phyloP scores from a whole-genome alignment of 2,888 invertebrate genomes.

The Cephus sareptanus region DNA sequence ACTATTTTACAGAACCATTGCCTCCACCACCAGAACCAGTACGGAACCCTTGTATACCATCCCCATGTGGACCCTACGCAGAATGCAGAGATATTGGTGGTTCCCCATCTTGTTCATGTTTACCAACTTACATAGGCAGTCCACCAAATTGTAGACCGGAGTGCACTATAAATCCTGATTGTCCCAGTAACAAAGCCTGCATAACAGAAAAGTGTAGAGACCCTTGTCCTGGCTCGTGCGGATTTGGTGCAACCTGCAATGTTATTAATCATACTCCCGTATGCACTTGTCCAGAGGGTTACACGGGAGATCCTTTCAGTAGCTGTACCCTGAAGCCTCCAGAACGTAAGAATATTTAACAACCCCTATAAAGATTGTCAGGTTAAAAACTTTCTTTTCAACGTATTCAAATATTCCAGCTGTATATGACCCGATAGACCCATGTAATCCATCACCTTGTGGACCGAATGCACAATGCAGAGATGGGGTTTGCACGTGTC shows the following conservation, averaged over 20 bases:
- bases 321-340: slow-evolving; percentile 47
- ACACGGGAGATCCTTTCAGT: slow-evolving; percentile 65
- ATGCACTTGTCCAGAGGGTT: slow-evolving; percentile 69
- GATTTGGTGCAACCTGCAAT: slow-evolving; percentile 78
- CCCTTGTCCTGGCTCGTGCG: slow-evolving; percentile 84
- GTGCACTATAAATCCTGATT: slow-evolving; percentile 78
- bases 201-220: slow-evolving; percentile 82
- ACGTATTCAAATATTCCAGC: neutral
- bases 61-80: slow-evolving; percentile 78
- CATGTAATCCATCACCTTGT: slow-evolving; percentile 66
- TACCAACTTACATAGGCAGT: slow-evolving; percentile 73
- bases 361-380: neutral
- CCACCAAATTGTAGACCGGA: slow-evolving; percentile 83
- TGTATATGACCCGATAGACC: neutral
- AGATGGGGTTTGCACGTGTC: slow-evolving; percentile 61
- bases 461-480: slow-evolving; percentile 73
- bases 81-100: slow-evolving; percentile 76
- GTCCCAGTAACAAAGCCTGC: slow-evolving; percentile 80
- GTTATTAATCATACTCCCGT: slow-evolving; percentile 82
- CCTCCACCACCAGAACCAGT: neutral
- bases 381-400: neutral
- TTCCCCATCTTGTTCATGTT: slow-evolving; percentile 74
- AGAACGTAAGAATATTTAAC: slow-evolving; percentile 63
- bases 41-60: slow-evolving; percentile 73
- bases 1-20: neutral